Evolutionary conservation across 2,888 invertebrate species (phyloP).

Genomic region (Leptinotarsa peninsularis): DNA sequence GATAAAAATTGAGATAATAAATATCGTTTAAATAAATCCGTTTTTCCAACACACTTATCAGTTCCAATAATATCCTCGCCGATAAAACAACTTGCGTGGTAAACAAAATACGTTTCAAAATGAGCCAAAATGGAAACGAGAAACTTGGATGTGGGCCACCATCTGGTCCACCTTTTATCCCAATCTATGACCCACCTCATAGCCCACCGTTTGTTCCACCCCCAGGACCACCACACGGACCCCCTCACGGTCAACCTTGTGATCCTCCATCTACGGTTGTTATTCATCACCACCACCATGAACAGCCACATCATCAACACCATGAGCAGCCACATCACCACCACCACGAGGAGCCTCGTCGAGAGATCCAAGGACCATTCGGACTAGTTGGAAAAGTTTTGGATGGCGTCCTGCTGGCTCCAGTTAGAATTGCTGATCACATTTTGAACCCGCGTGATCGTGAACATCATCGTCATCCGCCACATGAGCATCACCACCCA

Average conservation of each 20-base stretch:
- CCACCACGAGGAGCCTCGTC: neutral
- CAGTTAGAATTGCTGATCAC: conserved; percentile 1
- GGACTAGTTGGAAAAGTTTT: neutral
- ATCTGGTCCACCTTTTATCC: too few species aligned
- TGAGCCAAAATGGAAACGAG: too few species aligned
- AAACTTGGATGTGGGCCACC: too few species aligned
- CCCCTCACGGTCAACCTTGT: neutral
- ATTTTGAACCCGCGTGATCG: neutral
- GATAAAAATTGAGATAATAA: too few species aligned
- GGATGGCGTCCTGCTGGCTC: conserved; percentile 3
- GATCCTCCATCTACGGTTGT: neutral
- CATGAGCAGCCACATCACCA: neutral
- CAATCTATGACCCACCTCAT: too few species aligned
- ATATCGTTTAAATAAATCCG: too few species aligned
- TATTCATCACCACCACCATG: conserved; percentile 1
- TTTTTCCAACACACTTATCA: too few species aligned
- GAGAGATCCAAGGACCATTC: neutral
- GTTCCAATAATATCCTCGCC: too few species aligned
- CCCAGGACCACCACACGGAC: neutral
- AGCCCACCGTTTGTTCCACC: neutral
- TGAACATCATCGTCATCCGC: neutral
- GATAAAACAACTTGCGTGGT: too few species aligned
- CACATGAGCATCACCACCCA: neutral
- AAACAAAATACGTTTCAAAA: too few species aligned
- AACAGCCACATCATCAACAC: neutral